Percentiles rank a stretch among this genome's conserved stretches.
phyloP scores from a whole-genome alignment of 2,888 invertebrate species.

The Brachypalpus laphriformis region DNA sequence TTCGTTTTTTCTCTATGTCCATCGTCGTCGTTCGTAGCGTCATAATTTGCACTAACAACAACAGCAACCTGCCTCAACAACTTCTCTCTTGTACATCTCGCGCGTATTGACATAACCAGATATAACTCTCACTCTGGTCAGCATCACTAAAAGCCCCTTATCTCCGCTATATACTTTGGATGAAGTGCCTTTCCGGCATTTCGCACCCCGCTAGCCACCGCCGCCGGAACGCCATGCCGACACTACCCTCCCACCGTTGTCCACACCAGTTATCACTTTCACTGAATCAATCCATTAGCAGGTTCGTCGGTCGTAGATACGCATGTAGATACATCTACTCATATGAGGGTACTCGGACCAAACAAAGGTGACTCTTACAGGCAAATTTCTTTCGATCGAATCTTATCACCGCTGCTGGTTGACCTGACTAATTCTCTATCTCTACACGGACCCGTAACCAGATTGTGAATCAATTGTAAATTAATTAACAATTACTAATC shows the following conservation, averaged over 20 bases:
- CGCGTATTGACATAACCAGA: constrained; percentile 62
- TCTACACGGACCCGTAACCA: background rate
- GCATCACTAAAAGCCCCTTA: constrained; percentile 55
- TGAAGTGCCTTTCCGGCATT: constrained; percentile 65
- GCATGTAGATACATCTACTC: background rate
- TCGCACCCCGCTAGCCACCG: constrained; percentile 10
- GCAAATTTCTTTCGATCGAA: too few relatives aligned
- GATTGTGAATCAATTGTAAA: constrained; percentile 38
- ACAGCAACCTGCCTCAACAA: constrained; percentile 57
- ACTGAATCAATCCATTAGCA: constrained; percentile 64
- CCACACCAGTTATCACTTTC: constrained; percentile 59
- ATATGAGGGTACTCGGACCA: background rate
- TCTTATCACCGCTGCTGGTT: background rate
- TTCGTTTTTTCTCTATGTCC: background rate
- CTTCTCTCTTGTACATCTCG: constrained; percentile 45
- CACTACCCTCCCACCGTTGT: background rate
- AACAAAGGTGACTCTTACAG: background rate
- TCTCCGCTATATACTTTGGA: constrained; percentile 27
- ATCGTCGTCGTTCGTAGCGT: constrained; percentile 2
- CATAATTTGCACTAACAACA: constrained; percentile 42
- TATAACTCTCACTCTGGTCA: constrained; percentile 49
- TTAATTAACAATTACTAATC: constrained; percentile 47
- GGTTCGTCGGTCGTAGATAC: constrained; percentile 17
- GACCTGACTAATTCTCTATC: background rate
- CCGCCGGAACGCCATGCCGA: constrained; percentile 41